Base-by-base conservation (phyloP, 2,888 invertebrate species). In the Malachius bipustulatus region DNA sequence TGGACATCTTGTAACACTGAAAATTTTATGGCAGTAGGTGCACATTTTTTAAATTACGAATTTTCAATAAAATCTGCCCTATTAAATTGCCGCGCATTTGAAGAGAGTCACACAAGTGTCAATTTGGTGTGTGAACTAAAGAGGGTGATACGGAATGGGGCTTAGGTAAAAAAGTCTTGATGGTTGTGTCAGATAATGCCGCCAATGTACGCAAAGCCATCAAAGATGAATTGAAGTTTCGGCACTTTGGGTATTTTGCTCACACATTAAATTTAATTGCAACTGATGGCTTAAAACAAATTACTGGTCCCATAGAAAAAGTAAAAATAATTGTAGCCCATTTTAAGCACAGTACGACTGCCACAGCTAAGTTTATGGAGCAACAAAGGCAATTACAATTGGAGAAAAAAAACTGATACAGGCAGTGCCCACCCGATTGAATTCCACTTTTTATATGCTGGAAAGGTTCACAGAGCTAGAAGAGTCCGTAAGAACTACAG, bases 21-120 rank as follows among this genome's bases (percentile, higher is more conserved):
- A n/a, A n/a, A n/a, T n/a, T n/a, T n/a, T n/a, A n/a, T n/a, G n/a
- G n/a, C n/a, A n/a, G n/a, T n/a, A n/a, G n/a, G n/a, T n/a, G n/a
- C n/a, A n/a, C n/a, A n/a, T n/a, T n/a, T n/a, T n/a, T n/a, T n/a
- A n/a, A n/a, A n/a, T n/a, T n/a, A n/a, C n/a, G n/a, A n/a, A n/a
- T n/a, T n/a, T n/a, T n/a, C n/a, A n/a, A n/a, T n/a, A n/a, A n/a
- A n/a, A n/a, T n/a, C n/a, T n/a, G n/a, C n/a, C n/a, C n/a, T n/a
- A n/a, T n/a, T n/a, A n/a, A n/a, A n/a, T n/a, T n/a, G n/a, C n/a
- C n/a, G n/a, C n/a, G n/a, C n/a, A n/a, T n/a, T n/a, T n/a, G n/a
- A n/a, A n/a, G 24, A 19, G n/a, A 19, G 24, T 19, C 24, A 19
- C n/a, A 19, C 24, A 19, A 19, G 24, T 19, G 24, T 19, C n/a